phyloP scores from a whole-genome alignment of 2,113 vertebrate species.

The Nycticryphes semicollaris region DNA sequence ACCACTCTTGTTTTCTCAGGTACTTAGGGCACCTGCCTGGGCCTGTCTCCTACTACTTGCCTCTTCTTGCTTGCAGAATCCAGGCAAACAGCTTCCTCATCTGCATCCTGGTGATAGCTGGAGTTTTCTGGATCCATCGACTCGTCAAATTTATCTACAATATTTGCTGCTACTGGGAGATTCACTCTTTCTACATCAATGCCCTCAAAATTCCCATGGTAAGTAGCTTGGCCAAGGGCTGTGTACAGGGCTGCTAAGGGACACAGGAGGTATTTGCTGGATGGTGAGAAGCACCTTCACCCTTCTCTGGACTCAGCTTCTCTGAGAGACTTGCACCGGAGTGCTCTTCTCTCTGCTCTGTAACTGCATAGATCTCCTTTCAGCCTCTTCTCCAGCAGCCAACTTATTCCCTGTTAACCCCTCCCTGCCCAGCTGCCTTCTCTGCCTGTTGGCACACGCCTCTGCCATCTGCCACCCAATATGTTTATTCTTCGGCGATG shows the following conservation, averaged over 20 bases:
- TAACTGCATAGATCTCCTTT: background rate
- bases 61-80: constrained; percentile 79
- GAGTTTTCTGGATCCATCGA: constrained; percentile 96
- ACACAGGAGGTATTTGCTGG: background rate
- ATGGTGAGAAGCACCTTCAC: background rate
- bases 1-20: background rate
- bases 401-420: background rate
- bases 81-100: constrained; percentile 89
- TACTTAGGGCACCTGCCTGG: background rate
- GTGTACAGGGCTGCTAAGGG: accelerated
- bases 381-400: background rate
- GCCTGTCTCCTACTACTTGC: background rate
- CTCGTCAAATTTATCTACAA: constrained; percentile 98
- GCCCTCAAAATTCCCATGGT: constrained; percentile 96
- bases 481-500: background rate
- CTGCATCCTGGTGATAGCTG: constrained; percentile 90
- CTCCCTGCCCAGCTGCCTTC: background rate
- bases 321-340: accelerated
- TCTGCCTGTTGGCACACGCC: background rate
- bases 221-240: background rate
- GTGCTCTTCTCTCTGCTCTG: background rate
- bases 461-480: background rate
- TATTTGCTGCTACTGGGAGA: constrained; percentile 98
- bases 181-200: constrained; percentile 93
- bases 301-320: background rate